Base-by-base conservation (phyloP, 2,888 invertebrate species). In the Apantesis nais region DNA sequence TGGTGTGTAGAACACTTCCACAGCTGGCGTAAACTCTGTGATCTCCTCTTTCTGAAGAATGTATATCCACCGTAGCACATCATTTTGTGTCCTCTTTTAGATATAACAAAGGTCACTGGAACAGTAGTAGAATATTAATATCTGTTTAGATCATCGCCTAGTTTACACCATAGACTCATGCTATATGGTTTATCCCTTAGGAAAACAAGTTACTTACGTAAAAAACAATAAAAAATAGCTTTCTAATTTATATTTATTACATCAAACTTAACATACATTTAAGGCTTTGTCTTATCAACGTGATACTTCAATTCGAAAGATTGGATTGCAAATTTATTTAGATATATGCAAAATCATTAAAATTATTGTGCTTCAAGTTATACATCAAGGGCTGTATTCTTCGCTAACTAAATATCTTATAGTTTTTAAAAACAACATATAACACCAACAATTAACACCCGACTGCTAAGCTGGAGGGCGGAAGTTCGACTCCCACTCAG, bases 1-100 rank as follows among this genome's bases (percentile, higher is more conserved):
- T 71, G 71, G 19, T 71, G 71, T 2, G 71, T 71, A 8, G 71
- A 71, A 67, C 71, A 71, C 22, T 64, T 67, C 71, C 71, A 71
- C 9, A 80, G 66, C 12, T 44, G 70, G 34, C 66, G 74, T 0
- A 12, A 0, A 1, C 73, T 72, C 7, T 31, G 60, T 48, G 70
- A n/a, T 68, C 41, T 48, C 37, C 34, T 67, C 55, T 66, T 64
- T 39, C 61, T 67, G 52, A 70, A 72, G 60, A 68, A 78, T 0
- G 69, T 70, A 44, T 72, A 66, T 5, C 72, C 68, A 14, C 62
- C 62, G 29, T 44, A 66, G 34, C 41, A 62, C 37, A 72, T 44
- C 65, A 72, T 22, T 25, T 5, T 55, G n/a, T 72, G 65, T 9
- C 72, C 72, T 58, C 62, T 65, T 44, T 48, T 66, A 19, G 72